Conservation (phyloP, 2,113 vertebrate genomes). For the Mungos mungo region DNA sequence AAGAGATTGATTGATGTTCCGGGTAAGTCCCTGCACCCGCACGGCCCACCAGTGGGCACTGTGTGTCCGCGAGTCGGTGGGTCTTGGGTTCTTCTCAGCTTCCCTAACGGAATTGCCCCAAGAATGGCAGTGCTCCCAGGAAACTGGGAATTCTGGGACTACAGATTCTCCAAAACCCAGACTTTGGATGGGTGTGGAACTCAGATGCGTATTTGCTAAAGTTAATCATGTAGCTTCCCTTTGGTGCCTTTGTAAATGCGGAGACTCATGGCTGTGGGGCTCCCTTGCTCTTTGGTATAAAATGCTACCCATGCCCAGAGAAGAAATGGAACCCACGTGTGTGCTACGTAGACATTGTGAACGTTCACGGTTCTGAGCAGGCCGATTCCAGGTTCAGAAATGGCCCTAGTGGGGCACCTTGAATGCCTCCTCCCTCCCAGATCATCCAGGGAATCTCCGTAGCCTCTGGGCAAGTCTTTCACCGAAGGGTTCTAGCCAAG, state of each 20-base stretch:
- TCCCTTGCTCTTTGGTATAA: background rate
- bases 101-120: background rate
- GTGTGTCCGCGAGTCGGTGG: background rate
- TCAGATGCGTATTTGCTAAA: background rate
- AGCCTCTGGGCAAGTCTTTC: background rate
- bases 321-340: background rate
- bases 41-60: background rate
- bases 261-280: background rate
- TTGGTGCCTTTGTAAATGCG: background rate
- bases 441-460: background rate
- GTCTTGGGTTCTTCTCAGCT: background rate
- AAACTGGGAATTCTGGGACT: background rate
- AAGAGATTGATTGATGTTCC: constrained; percentile 99
- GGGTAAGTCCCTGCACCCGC: constrained; percentile 86
- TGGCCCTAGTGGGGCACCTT: background rate
- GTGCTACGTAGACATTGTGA: rapidly evolving
- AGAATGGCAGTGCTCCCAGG: background rate
- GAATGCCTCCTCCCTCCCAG: background rate
- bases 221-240: background rate
- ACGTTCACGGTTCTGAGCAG: background rate
- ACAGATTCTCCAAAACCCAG: background rate
- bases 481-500: background rate
- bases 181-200: background rate
- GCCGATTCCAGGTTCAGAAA: background rate
- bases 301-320: background rate